Conservation (phyloP, 1,140 invertebrate species). For the Drosophila lowei region DNA sequence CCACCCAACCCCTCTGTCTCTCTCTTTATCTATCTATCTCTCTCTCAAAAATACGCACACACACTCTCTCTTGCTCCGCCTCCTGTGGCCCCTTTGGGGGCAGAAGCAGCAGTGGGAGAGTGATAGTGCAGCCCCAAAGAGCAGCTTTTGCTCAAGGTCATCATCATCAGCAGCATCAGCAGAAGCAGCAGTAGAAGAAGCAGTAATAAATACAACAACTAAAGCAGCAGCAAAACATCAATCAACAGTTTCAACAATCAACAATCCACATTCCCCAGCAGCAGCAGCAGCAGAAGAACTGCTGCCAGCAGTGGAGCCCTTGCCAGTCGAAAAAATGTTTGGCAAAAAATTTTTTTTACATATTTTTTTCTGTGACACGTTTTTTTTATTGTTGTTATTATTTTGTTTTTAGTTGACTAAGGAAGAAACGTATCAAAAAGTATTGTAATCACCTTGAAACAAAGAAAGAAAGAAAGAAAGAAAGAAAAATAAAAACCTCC, state of each 20-base stretch:
- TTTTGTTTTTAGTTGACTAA: neutral
- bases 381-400: too few species aligned
- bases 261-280: conserved; percentile 53
- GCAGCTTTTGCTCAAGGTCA: conserved; percentile 27
- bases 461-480: neutral
- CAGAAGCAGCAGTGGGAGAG: conserved; percentile 7
- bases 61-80: too few species aligned
- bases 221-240: conserved; percentile 43
- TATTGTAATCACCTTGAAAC: neutral
- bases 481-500: neutral
- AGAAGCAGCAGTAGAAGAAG: neutral
- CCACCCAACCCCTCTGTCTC: conserved; percentile 11
- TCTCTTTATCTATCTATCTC: conserved; percentile 7
- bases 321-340: conserved; percentile 4
- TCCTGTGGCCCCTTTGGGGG: neutral
- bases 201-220: conserved; percentile 18
- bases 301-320: conserved; percentile 3
- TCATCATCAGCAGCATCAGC: conserved; percentile 23
- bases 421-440: neutral
- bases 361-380: conserved; percentile 29
- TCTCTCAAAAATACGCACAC: neutral
- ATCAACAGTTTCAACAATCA: conserved; percentile 68
- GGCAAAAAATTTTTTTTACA: conserved; percentile 9
- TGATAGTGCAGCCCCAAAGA: conserved; percentile 25
- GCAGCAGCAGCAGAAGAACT: conserved; percentile 5